Percentiles rank a stretch among this genome's conserved stretches.
phyloP scores from a whole-genome alignment of 2,888 invertebrate species.

The Sericinus montela region DNA sequence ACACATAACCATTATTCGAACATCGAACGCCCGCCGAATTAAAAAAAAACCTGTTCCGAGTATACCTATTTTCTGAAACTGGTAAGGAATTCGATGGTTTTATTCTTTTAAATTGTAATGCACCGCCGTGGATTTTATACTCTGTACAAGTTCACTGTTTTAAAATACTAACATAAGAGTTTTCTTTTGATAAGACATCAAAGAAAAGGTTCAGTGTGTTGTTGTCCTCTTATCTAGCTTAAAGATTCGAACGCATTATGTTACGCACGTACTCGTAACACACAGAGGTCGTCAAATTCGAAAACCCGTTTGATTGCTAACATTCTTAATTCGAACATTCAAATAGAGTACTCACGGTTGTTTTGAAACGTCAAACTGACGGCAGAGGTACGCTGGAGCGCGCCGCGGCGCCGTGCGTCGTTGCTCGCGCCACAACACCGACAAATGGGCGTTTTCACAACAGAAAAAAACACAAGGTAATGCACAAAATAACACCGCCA shows the following conservation, averaged over 20 bases:
- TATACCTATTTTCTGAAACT: too few relatives aligned
- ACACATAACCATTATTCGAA: background rate
- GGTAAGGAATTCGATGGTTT: background rate
- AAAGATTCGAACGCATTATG: too few relatives aligned
- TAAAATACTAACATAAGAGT: too few relatives aligned
- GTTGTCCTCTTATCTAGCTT: too few relatives aligned
- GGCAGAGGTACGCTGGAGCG: slow-evolving; percentile 47
- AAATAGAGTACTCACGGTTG: slow-evolving; percentile 60
- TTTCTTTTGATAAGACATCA: too few relatives aligned
- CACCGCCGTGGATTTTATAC: too few relatives aligned
- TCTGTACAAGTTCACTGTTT: too few relatives aligned
- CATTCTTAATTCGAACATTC: slow-evolving; percentile 38
- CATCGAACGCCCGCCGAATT: slow-evolving; percentile 1
- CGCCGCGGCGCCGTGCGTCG: slow-evolving; percentile 49
- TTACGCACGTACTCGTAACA: too few relatives aligned
- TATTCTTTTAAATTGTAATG: too few relatives aligned
- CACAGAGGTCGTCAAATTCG: background rate
- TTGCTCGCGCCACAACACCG: slow-evolving; percentile 51
- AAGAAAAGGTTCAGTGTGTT: too few relatives aligned
- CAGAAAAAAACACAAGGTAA: slow-evolving; percentile 64
- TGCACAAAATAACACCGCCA: slow-evolving; percentile 65
- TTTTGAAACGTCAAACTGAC: slow-evolving; percentile 54
- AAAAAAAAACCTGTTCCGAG: slow-evolving; percentile 13
- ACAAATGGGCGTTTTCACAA: slow-evolving; percentile 53
- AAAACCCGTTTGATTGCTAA: background rate